Evolutionary conservation across 2,113 vertebrate species (phyloP), one percentile per base, ranked within the genome.

Genomic region (Heterotis niloticus): DNA sequence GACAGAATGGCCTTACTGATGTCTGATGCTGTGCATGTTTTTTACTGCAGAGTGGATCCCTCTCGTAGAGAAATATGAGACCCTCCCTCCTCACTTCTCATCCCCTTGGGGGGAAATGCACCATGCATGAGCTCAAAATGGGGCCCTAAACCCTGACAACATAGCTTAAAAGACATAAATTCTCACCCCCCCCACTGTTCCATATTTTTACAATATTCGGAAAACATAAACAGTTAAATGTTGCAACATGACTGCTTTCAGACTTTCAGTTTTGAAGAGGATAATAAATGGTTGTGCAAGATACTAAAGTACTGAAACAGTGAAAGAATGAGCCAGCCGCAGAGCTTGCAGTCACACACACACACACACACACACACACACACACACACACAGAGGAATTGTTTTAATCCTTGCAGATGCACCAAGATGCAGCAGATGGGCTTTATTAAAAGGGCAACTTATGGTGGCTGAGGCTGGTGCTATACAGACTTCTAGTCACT

Each of bases 341-440:
- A 16, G 29, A 14, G 13, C 59, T 11, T 20, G 10, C 67, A 20
- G 16, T 17, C 17, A 5, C 69, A 20, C 24, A 7, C 59, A 34
- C 57, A 17, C 74, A 54, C 69, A 74, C 71, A 74, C 72, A 74
- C 54, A 74, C 70, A 72, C 69, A 72, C 71, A 74, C 57, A 23
- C 54, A 59, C 71, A 1, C 69, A 54, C 44, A 14, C 69, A 71
- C 23, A n/a, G 10, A 18, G 28, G 44, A 10, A 7, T 18, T 62
- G 59, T 62, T 62, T 2, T 62, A 20, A 62, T 20, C 59, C 59
- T 20, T 62, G 23, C 11, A 26, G 76, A 24, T 24, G 65, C 64
- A 26, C 23, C 5, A 16, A 0, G 17, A 29, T 13, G 1, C 7
- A 10, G 74, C 59, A 76, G 74, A 59, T 26, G 26, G 64, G 26